Base-by-base conservation (phyloP, 2,797 vertebrate genomes). In the Gadopsis marmoratus region DNA sequence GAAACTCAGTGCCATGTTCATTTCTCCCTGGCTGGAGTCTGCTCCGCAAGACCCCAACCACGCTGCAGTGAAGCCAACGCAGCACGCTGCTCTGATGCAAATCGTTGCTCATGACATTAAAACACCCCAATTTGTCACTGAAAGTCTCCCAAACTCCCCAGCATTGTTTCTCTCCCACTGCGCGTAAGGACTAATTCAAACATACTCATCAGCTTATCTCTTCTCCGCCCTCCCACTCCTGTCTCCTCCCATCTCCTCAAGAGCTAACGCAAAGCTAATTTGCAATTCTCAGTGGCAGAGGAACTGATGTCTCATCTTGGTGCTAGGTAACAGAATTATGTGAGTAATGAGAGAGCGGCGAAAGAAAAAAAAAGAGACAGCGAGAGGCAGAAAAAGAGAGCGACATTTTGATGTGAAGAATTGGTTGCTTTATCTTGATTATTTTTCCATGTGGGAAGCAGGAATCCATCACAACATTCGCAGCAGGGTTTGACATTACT, bases 251-350 rank as follows among this genome's bases (percentile, higher is more conserved):
- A 93, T 94, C 88, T 92, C 90, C 84, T 91, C 85, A 51, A 85
- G 83, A 86, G 87, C 87, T 92, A 93, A 94, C 92, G 89, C 92
- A 90, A 83, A 93, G 91, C 87, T 94, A 90, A 94, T 94, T 94
- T 93, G 89, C 92, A 92, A 92, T 92, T 90, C 88, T 94, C 92
- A 79, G 80, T 58, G 85, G 91, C 80, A 35, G 86, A 89, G 81
- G 89, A 90, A 90, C 85, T 88, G 91, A 92, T 89, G 92, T 88
- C 90, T 94, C 88, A 88, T 93, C 89, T 87, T 84, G 86, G 90
- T 82, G 91, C 91, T 65, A 91, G 82, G 86, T 93, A 94, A 94
- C 86, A 90, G 83, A 90, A 91, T 93, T 93, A 91, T 91, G 84
- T 39, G 86, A 89, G 78, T 87, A 89, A 91, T 92, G 86, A 91